A percentile compares a stretch with the other conserved stretches of the same genome.
Conservation (phyloP, 2,888 invertebrate species). For the Athalia cordata region DNA sequence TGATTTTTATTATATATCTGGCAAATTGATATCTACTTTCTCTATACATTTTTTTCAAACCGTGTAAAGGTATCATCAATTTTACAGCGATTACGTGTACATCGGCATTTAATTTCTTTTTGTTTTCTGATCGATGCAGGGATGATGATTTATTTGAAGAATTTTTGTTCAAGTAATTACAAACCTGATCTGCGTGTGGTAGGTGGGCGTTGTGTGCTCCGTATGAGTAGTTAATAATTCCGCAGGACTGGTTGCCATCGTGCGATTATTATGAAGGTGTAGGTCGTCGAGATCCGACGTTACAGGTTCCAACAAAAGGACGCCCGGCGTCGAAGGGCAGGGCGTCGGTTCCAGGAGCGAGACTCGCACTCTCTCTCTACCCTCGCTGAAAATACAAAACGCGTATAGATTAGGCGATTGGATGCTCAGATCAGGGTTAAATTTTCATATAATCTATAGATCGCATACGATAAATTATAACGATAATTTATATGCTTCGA, state of each 20-base stretch:
- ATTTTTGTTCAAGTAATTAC: background rate
- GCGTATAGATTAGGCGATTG: slow-evolving; percentile 42
- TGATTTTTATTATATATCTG: too few relatives aligned
- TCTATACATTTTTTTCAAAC: too few relatives aligned
- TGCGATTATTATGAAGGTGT: slow-evolving; percentile 50
- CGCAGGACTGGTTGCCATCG: slow-evolving; percentile 67
- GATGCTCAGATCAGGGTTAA: background rate
- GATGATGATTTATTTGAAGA: background rate
- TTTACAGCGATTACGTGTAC: too few relatives aligned
- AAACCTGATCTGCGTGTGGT: slow-evolving; percentile 71
- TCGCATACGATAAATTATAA: too few relatives aligned
- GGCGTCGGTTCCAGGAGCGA: slow-evolving; percentile 70
- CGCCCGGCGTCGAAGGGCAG: slow-evolving; percentile 70
- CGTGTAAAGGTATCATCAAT: too few relatives aligned
- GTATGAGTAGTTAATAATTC: slow-evolving; percentile 71
- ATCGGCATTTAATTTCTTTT: background rate
- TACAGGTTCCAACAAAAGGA: slow-evolving; percentile 67
- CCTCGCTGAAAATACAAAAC: slow-evolving; percentile 61
- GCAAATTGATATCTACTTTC: too few relatives aligned
- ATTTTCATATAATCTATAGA: too few relatives aligned
- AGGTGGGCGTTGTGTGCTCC: slow-evolving; percentile 70
- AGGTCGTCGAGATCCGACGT: slow-evolving; percentile 61
- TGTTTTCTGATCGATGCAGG: background rate
- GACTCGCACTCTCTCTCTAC: slow-evolving; percentile 71
- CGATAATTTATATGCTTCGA: too few relatives aligned